A percentile compares a stretch with the other conserved stretches of the same genome.
Evolutionary conservation across 2,797 vertebrate species (phyloP).

Genomic region (Onychomys torridus): DNA sequence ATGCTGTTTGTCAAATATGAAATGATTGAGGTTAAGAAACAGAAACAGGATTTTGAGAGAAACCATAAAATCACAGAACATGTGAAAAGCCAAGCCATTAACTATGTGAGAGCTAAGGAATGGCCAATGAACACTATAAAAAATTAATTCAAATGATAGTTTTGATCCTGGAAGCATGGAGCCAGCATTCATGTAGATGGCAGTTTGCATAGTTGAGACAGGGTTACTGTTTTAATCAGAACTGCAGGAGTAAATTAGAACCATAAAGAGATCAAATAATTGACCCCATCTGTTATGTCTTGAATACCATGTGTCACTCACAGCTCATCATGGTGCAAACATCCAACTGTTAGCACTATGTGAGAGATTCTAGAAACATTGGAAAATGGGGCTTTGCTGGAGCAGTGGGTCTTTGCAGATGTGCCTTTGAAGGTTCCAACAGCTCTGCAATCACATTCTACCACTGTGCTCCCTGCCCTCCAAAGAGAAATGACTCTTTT

Average conservation of each 20-base stretch:
- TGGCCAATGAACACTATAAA: background rate
- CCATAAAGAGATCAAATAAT: background rate
- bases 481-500: background rate
- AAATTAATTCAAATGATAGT: background rate
- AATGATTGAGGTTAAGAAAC: constrained; percentile 1
- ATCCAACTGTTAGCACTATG: background rate
- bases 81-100: background rate
- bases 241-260: background rate
- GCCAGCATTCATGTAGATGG: background rate
- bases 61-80: background rate
- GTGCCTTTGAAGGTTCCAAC: background rate
- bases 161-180: background rate
- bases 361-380: background rate
- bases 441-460: background rate
- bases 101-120: background rate
- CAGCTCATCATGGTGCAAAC: background rate
- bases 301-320: background rate
- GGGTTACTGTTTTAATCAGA: background rate
- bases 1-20: background rate
- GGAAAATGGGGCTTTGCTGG: background rate
- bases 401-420: background rate
- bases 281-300: background rate
- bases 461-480: background rate
- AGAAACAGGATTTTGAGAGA: background rate
- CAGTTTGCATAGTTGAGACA: background rate